Evolutionary conservation across 2,113 vertebrate genomes (phyloP).

Genomic region (Thamnaconus septentrionalis): DNA sequence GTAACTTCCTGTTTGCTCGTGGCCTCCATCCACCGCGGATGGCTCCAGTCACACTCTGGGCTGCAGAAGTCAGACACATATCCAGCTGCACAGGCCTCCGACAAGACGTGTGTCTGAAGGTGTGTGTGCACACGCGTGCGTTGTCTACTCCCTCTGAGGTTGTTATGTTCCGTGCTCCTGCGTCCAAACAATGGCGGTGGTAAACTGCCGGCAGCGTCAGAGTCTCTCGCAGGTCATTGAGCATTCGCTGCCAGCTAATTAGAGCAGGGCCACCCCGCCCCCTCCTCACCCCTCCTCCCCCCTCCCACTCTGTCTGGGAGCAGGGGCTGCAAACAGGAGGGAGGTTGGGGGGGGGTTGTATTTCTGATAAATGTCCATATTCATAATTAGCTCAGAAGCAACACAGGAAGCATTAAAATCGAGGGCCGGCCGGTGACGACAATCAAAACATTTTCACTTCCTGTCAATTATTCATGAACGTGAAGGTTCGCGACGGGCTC

Average conservation of each 20-base stretch:
- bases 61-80: no score
- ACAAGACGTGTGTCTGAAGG: no score
- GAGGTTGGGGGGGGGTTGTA: no score
- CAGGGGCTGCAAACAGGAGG: no score
- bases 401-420: constrained; percentile 97
- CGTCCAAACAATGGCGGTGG: constrained; percentile 86
- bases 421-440: constrained; percentile 85
- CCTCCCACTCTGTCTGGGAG: no score
- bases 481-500: constrained; percentile 96
- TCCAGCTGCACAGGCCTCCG: no score
- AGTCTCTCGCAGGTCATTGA: not conserved
- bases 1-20: no score
- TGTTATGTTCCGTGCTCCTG: constrained; percentile 87
- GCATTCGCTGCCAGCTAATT: no score
- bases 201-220: not conserved
- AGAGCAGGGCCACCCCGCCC: constrained; percentile 64
- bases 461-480: constrained; percentile 99
- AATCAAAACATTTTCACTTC: constrained; percentile 99
- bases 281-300: constrained; percentile 7
- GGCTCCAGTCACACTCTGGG: no score
- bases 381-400: constrained; percentile 95
- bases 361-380: constrained; percentile 91
- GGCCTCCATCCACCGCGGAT: no score
- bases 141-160: constrained; percentile 58
- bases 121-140: no score